Conservation (phyloP, 2,797 vertebrate genomes). For the Artibeus jamaicensis region DNA sequence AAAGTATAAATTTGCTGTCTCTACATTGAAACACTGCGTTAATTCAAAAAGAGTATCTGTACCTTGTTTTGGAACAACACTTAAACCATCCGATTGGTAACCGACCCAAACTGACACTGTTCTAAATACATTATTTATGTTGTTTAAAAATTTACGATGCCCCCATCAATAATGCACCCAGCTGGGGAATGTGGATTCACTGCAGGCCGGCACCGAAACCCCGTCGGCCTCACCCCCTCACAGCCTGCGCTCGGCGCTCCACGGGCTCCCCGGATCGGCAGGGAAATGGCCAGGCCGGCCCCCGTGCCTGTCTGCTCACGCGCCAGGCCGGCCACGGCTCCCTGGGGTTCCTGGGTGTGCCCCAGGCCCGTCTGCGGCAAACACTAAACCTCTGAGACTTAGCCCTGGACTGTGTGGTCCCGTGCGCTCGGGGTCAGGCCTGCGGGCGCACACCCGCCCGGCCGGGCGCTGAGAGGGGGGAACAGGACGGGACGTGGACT, state of each 20-base stretch:
- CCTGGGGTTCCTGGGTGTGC: accelerated
- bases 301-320: accelerated
- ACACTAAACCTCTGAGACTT: accelerated
- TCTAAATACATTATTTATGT: conserved; percentile 63
- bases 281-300: not conserved
- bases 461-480: accelerated
- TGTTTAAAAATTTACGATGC: conserved; percentile 45
- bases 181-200: accelerated
- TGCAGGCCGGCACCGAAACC: not conserved
- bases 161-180: conserved; percentile 54
- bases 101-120: not conserved
- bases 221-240: accelerated
- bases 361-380: accelerated
- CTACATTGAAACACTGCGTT: not conserved
- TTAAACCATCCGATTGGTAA: not conserved
- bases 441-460: accelerated
- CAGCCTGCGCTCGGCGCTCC: accelerated
- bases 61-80: not conserved
- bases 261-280: accelerated
- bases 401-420: accelerated
- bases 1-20: not conserved
- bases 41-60: not conserved
- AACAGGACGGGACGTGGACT: accelerated
- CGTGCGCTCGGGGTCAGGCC: accelerated
- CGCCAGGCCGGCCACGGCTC: accelerated